Evolutionary conservation across 2,888 invertebrate genomes (phyloP).

Genomic region (Eupithecia exiguata): DNA sequence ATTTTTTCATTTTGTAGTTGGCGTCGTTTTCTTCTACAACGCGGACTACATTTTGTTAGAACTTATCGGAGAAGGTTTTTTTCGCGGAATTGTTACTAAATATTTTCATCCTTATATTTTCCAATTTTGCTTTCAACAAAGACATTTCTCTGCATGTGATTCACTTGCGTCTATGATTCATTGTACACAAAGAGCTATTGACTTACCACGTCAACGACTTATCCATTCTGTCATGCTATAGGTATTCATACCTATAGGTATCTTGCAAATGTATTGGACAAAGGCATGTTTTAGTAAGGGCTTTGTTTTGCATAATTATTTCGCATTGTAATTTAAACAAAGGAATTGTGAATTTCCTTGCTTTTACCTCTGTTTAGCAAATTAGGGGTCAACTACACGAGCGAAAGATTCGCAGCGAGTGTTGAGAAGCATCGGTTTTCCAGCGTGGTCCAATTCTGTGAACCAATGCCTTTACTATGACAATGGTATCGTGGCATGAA

Average conservation of each 20-base stretch:
- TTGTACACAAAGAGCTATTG: background rate
- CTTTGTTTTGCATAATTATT: slow-evolving; percentile 14
- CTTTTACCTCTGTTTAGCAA: background rate
- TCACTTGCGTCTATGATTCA: background rate
- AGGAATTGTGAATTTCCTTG: slow-evolving; percentile 27
- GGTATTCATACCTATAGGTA: background rate
- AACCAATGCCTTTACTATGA: too few relatives aligned
- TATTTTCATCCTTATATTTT: too few relatives aligned
- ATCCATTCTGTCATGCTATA: slow-evolving; percentile 1
- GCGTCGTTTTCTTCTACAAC: too few relatives aligned
- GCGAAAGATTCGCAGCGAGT: background rate
- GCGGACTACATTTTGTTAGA: too few relatives aligned
- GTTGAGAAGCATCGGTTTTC: background rate
- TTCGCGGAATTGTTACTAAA: too few relatives aligned
- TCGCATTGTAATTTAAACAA: slow-evolving; percentile 35
- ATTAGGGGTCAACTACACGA: background rate
- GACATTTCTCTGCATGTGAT: background rate
- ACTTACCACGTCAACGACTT: background rate
- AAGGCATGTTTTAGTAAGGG: slow-evolving; percentile 5
- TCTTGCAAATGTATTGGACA: slow-evolving; percentile 4
- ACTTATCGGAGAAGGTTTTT: too few relatives aligned
- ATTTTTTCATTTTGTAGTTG: too few relatives aligned
- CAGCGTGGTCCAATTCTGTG: background rate
- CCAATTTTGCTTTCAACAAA: background rate
- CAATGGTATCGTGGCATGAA: too few relatives aligned